Evolutionary conservation across 2,888 invertebrate species (phyloP), one percentile per base, ranked within the genome.

Genomic region (Tyria jacobaeae): DNA sequence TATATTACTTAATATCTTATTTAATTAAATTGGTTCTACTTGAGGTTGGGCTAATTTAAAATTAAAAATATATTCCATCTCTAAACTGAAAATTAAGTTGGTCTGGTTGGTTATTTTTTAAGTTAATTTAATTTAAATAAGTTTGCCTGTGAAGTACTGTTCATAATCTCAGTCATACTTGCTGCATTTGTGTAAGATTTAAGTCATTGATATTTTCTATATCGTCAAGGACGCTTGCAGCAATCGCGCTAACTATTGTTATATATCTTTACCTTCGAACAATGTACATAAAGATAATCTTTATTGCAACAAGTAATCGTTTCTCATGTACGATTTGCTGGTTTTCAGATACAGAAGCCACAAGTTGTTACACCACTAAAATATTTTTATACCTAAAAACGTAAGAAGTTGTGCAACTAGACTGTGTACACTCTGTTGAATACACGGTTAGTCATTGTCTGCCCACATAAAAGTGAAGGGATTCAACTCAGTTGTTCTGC

Each of bases 401-500:
- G 27, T 37, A 52, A 66, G 37, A 63, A 47, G 41, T 75, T 79
- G 65, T 66, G 74, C 67, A 72, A 72, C 52, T 51, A 61, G 55
- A 57, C 57, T 35, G 27, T 68, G 56, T 55, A 60, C 64, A 72
- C 67, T 71, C 64, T 60, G 54, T 57, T 76, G 66, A 60, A 64
- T 62, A 64, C 62, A 56, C 71, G 54, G 60, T 76, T 72, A 75
- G 73, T 76, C 72, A 74, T 71, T 70, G 64, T 67, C 74, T 68
- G 64, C 73, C 78, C 68, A 71, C 79, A 69, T 66, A 71, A 60
- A 79, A 79, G 80, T 75, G 80, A 79, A 74, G 74, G 78, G 78
- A 70, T 62, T 60, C 64, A 61, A 56, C 78, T 50, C 49, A 52
- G 60, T 52, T 35, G 57, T 70, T 75, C 64, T 73, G 78, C 68